These are phyloP conservation scores for Pristionchus mayeri DNA, from an alignment of 2,888 invertebrate genomes.

Conservation along the genomic window DNA sequence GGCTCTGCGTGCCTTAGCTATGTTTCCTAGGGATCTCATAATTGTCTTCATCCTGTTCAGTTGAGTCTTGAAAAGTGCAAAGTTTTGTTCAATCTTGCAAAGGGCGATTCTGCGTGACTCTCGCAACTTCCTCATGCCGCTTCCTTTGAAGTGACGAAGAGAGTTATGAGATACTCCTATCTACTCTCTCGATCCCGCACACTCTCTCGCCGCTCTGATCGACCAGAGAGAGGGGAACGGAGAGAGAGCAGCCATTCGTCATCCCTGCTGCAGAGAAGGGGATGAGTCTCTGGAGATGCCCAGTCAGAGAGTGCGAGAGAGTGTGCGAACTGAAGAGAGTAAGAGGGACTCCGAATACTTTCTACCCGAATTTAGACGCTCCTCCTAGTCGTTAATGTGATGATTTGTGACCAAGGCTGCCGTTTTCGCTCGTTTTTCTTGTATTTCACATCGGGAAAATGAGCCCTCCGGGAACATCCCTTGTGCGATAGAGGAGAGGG, in stretches of 20 bases:
- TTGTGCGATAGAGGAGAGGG: not conserved
- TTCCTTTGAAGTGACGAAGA: no score
- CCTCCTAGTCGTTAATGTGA: not conserved
- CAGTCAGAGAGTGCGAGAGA: not conserved
- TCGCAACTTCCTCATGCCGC: no score
- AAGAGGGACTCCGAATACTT: not conserved
- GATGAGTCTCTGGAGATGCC: no score
- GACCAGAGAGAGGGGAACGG: not conserved
- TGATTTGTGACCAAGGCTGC: not conserved
- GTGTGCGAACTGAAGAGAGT: slow-evolving; percentile 2
- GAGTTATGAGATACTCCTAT: no score
- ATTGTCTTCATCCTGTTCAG: no score
- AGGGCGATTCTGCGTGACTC: no score
- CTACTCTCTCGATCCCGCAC: not conserved
- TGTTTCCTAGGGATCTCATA: no score
- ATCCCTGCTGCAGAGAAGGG: no score
- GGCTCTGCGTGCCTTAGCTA: no score
- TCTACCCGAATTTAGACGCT: not conserved
- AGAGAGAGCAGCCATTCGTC: not conserved
- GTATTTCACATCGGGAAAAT: not conserved
- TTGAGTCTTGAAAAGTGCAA: no score
- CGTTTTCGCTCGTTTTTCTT: not conserved
- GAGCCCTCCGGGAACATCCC: not conserved
- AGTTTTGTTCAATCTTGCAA: no score
- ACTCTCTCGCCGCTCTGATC: not conserved